These are phyloP conservation scores for Scolopax rusticola DNA, from an alignment of 2,797 vertebrate species.

Conservation along the genomic window DNA sequence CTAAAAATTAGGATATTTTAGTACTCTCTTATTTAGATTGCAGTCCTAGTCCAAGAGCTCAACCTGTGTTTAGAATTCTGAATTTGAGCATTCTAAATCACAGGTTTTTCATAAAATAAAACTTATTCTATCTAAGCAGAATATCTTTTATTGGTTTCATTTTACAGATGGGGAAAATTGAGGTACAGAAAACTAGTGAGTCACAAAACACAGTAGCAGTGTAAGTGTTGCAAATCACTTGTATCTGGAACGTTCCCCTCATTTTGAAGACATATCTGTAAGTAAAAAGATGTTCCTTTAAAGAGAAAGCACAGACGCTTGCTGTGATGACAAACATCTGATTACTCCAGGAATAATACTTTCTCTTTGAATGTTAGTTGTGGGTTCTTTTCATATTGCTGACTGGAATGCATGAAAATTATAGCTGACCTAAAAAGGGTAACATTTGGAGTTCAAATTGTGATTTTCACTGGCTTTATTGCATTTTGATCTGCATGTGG, in stretches of 20 bases:
- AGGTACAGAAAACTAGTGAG: neutral
- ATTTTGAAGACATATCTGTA: neutral
- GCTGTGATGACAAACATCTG: neutral
- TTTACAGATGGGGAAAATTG: neutral
- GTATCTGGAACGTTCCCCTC: neutral
- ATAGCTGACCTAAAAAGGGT: neutral
- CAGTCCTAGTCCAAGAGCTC: neutral
- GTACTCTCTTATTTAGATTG: neutral
- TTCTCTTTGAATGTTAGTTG: neutral
- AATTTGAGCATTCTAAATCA: neutral
- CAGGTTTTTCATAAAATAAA: neutral
- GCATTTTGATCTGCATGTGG: neutral
- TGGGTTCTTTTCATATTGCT: neutral
- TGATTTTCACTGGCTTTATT: neutral
- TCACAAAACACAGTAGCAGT: neutral
- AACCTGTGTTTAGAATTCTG: neutral
- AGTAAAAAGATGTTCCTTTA: neutral
- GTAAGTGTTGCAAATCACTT: neutral
- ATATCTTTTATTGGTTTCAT: neutral
- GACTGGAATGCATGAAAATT: neutral
- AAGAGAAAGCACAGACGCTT: neutral
- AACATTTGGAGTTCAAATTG: neutral
- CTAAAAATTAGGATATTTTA: neutral
- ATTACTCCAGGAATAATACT: neutral
- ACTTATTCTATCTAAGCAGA: neutral